phyloP scores from a whole-genome alignment of 2,888 invertebrate genomes.

The Ophioninae sp. region DNA sequence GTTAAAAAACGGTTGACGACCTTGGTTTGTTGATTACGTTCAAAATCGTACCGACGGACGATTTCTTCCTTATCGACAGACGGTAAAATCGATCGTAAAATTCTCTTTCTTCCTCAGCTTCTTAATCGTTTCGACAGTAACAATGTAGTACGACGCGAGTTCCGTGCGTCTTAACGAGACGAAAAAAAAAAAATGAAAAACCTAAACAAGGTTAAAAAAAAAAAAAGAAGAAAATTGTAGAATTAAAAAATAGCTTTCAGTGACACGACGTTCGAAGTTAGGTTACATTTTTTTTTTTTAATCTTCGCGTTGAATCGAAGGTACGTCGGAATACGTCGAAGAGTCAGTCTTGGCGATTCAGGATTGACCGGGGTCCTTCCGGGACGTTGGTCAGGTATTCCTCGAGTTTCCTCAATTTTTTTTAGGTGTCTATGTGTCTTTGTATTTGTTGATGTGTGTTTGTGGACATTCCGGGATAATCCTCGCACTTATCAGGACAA shows the following conservation, averaged over 20 bases:
- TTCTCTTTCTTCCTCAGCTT: slow-evolving; percentile 6
- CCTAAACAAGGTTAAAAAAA: not conserved
- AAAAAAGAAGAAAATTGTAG: slow-evolving; percentile 23
- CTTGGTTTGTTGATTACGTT: slow-evolving; percentile 45
- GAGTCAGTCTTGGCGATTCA: slow-evolving; percentile 60
- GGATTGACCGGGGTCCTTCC: slow-evolving; percentile 28
- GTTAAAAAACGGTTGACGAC: slow-evolving; percentile 52
- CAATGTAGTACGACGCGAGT: slow-evolving; percentile 18
- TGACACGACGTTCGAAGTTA: slow-evolving; percentile 18
- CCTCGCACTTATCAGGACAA: too few species aligned
- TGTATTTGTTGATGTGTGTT: not conserved
- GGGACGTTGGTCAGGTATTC: slow-evolving; percentile 10
- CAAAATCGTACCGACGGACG: slow-evolving; percentile 1
- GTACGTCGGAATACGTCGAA: slow-evolving; percentile 47
- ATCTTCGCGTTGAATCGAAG: not conserved
- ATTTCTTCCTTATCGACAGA: slow-evolving; percentile 4
- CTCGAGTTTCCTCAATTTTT: slow-evolving; percentile 8
- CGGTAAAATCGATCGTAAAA: slow-evolving; percentile 14
- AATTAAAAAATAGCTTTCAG: slow-evolving; percentile 49
- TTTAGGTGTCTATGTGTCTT: not conserved
- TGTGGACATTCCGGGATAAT: not conserved
- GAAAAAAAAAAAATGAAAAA: slow-evolving; percentile 20
- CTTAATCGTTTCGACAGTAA: not conserved
- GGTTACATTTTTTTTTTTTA: too few species aligned
- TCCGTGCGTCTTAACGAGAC: slow-evolving; percentile 32